Percentiles rank a stretch among this genome's conserved stretches.
These are phyloP conservation scores for Diplogasteroides magnus DNA, from an alignment of 1,140 invertebrate species.

Conservation along the genomic window DNA sequence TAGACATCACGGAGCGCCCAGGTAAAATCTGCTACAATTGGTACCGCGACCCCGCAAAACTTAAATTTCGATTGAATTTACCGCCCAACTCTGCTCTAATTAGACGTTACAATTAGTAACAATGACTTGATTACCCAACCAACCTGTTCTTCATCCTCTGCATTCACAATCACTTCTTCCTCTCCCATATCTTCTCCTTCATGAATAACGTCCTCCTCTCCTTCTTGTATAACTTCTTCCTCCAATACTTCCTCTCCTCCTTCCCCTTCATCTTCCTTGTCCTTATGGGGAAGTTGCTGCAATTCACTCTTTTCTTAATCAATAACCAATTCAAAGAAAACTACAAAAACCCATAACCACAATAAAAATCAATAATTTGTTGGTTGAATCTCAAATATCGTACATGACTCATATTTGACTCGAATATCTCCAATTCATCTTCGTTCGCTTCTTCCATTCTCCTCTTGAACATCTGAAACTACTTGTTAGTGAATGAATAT, in stretches of 20 bases:
- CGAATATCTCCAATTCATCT: not conserved
- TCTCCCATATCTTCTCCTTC: not conserved
- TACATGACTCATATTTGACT: not conserved
- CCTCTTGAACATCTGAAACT: not conserved
- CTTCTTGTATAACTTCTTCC: not conserved
- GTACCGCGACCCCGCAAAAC: too few species aligned
- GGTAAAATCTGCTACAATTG: too few species aligned
- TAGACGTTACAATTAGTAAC: too few species aligned
- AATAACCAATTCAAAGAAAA: too few species aligned
- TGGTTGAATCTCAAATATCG: not conserved
- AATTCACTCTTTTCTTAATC: too few species aligned
- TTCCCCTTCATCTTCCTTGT: not conserved
- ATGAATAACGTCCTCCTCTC: not conserved
- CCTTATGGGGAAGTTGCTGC: too few species aligned
- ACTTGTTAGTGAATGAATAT: not conserved
- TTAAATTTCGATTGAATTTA: too few species aligned
- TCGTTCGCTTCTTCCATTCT: not conserved
- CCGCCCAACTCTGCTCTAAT: too few species aligned
- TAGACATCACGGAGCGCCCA: too few species aligned
- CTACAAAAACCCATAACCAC: too few species aligned
- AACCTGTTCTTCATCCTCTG: constrained; percentile 9
- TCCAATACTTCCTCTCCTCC: not conserved
- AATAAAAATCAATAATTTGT: too few species aligned
- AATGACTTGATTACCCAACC: too few species aligned
- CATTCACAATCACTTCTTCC: not conserved